Evolutionary conservation across 2,797 vertebrate genomes (phyloP).

Genomic region (Enteromius mattozi): DNA sequence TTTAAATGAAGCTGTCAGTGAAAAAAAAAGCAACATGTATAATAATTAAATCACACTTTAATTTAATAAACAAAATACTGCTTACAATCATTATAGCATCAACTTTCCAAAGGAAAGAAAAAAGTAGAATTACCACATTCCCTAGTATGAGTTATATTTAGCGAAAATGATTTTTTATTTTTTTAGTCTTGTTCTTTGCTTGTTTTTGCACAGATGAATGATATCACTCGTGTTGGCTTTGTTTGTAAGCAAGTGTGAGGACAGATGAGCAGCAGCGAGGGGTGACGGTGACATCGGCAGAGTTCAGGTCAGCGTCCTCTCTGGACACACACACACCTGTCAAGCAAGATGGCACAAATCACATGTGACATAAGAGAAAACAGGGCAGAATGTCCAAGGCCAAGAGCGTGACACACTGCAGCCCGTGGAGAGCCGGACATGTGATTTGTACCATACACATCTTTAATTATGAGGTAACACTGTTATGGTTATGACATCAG

Average conservation of each 20-base stretch:
- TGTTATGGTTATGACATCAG: conserved; percentile 38
- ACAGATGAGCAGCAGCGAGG: conserved; percentile 3
- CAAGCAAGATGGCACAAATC: conserved; percentile 47
- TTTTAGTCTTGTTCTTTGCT: neutral
- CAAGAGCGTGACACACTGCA: conserved; percentile 32
- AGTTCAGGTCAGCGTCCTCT: conserved; percentile 28
- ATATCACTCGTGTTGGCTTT: neutral
- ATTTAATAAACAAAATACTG: neutral
- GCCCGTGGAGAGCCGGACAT: neutral
- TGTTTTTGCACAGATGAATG: conserved; percentile 2
- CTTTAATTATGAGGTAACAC: conserved; percentile 1
- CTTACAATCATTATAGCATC: neutral
- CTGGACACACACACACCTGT: conserved; percentile 41
- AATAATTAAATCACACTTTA: neutral
- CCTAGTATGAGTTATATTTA: neutral
- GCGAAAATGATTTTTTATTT: neutral
- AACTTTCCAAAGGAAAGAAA: neutral
- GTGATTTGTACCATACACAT: neutral
- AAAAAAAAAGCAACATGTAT: neutral
- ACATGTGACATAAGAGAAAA: conserved; percentile 42
- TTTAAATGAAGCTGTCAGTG: neutral
- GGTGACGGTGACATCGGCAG: conserved; percentile 12
- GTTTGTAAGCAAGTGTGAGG: conserved; percentile 13
- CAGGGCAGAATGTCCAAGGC: conserved; percentile 36
- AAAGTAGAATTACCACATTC: neutral